Evolutionary conservation across 2,113 vertebrate species (phyloP).

Genomic region (Chlorodrepanis virens): DNA sequence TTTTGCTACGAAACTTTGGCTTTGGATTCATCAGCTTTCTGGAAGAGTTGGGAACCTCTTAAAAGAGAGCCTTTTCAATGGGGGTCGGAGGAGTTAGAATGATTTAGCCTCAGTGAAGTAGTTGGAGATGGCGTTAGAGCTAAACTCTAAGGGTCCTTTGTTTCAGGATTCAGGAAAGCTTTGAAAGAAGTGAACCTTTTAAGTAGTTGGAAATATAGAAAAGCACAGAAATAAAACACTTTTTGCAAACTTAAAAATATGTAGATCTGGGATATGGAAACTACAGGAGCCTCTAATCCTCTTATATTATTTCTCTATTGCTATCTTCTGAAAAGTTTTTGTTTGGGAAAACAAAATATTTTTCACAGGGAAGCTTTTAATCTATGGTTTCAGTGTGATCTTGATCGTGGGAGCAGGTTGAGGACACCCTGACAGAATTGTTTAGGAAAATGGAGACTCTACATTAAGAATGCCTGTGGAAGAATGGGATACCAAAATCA

Average conservation of each 20-base stretch:
- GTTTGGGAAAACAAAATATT: background rate
- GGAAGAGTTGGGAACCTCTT: background rate
- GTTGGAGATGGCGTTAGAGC: background rate
- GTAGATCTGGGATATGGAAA: background rate
- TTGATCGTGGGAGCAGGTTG: background rate
- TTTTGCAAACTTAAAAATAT: background rate
- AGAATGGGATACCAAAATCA: background rate
- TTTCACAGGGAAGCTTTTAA: background rate
- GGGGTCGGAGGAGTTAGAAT: accelerated
- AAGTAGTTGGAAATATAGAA: background rate
- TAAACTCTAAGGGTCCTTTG: background rate
- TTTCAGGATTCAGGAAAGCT: background rate
- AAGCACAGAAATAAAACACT: background rate
- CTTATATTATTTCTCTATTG: background rate
- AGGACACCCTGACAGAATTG: background rate
- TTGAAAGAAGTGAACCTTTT: background rate
- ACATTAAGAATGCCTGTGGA: background rate
- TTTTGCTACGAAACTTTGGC: background rate
- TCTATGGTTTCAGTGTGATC: background rate
- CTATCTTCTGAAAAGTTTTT: background rate
- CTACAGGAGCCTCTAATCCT: background rate
- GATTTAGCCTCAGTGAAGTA: background rate
- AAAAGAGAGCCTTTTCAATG: background rate
- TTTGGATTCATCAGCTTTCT: background rate
- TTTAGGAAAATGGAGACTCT: background rate